Percentiles rank a stretch among this genome's conserved stretches.
Conservation (phyloP, 1,140 invertebrate genomes). For the Heliconius eleuchia region DNA sequence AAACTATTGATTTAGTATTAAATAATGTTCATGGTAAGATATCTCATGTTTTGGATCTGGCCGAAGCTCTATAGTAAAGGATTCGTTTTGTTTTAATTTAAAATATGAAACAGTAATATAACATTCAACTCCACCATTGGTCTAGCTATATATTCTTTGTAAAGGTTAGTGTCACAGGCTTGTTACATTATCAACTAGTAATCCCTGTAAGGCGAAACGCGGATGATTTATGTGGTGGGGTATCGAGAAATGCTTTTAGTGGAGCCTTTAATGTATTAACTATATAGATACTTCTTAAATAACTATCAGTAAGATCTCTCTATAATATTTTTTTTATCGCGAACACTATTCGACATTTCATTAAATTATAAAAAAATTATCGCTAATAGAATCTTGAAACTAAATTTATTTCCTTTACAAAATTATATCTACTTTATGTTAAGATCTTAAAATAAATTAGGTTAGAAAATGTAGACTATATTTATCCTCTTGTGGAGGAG, state of each 20-base stretch:
- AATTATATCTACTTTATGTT: not conserved
- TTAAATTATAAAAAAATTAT: not conserved
- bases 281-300: not conserved
- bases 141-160: too few relatives aligned
- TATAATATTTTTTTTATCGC: too few relatives aligned
- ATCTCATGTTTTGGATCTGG: too few relatives aligned
- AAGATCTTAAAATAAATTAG: not conserved
- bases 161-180: not conserved
- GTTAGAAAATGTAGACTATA: not conserved
- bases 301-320: too few relatives aligned
- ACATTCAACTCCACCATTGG: too few relatives aligned
- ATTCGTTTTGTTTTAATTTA: too few relatives aligned
- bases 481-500: not conserved
- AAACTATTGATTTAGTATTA: too few relatives aligned
- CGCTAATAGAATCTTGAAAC: not conserved
- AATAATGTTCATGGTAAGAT: not conserved
- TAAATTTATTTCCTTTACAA: not conserved
- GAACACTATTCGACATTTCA: too few relatives aligned
- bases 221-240: slow-evolving; percentile 11
- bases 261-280: not conserved
- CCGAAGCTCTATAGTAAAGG: too few relatives aligned
- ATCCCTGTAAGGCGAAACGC: not conserved
- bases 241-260: slow-evolving; percentile 21
- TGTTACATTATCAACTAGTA: slow-evolving; percentile 1
- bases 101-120: too few relatives aligned